Evolutionary conservation across 2,797 vertebrate genomes (phyloP), one percentile per base, ranked within the genome.

Genomic region (Aselliscus stoliczkanus): DNA sequence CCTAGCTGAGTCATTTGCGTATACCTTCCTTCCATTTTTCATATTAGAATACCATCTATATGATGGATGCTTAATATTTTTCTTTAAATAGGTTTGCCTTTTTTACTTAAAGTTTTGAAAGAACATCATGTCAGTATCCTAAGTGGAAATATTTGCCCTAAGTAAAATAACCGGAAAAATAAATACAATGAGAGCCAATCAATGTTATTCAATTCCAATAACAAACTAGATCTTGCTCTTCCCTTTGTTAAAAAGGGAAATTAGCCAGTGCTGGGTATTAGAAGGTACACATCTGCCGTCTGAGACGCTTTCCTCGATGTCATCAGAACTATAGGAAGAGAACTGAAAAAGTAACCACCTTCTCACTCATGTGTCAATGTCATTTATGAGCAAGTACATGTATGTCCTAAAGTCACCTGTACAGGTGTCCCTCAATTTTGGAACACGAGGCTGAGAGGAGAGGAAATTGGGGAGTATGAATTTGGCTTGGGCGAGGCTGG

Each of bases 51-150:
- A 23, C 25, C 31, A 15, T 60, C 44, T 37, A 25, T 37, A 6
- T 39, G 52, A 42, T 21, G 25, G 75, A 64, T 87, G 27, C 27
- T 86, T 90, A 67, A 37, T 86, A 21, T 25, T 73, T 65, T 86
- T 42, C 29, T 85, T 80, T n/a, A 73, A 50, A 60, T 85, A 89
- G 31, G 42, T 60, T 93, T 70, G 76, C 18, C 7, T 67, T 83
- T 60, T 95, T 75, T 80, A 58, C 39, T 52, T 92, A 84, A 62
- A 37, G 15, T 50, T 92, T 93, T 12, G 13, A 56, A 70, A 39
- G 14, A 72, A 69, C 5, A 31, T 29, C 23, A 5, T 77, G 58
- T 47, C 29, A 70, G 23, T 10, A 65, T 4, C 25, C 6, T n/a
- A 81, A 67, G 44, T 69, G 42, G 34, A 34, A 89, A 67, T 18